Evolutionary conservation across 2,797 vertebrate species (phyloP), one percentile per base, ranked within the genome.

Genomic region (Crenichthys baileyi): DNA sequence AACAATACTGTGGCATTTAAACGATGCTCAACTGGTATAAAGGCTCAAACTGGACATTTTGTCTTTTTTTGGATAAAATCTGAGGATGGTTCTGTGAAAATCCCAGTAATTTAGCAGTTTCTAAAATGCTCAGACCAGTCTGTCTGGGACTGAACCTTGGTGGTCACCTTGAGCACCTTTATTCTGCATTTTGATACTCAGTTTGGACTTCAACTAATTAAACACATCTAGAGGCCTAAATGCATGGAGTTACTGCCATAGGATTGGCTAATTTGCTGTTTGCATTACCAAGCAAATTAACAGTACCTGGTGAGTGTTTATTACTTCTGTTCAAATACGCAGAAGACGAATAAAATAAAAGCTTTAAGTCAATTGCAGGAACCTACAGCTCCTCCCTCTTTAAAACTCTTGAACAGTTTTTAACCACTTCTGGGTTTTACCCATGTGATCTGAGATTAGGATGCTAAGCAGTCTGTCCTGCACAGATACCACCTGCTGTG

Each of bases 401-500:
- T 44, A 7, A 53, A 16, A 12, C 46, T 44, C 18, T 55, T 55
- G 31, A 71, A 16, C 13, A 0, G 31, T 68, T 70, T 63, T 16
- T 61, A 15, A 80, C 61, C 65, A 75, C 55, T 65, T 73, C 51
- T 75, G 77, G 29, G 71, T 75, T 76, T 81, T 36, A 83, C 75
- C 68, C 58, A 65, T 80, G 73, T 80, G 68, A 85, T 65, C 50
- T 53, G 80, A 81, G 78, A 72, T 84, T 53, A 83, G 81, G 72
- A 73, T 80, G 73, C 63, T 56, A 55, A 76, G 77, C 65, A 9
- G 72, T 75, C 76, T 73, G 75, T 73, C 68, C 70, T 79, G 76
- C 46, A 75, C 70, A 77, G 36, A 72, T 56, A 63, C 71, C 76
- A 75, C 84, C 86, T 84, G 78, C 87, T 83, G 83, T 63, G 86